Percentiles rank a stretch among this genome's conserved stretches.
Conservation (phyloP, 1,140 invertebrate genomes). For the Rhyacophila brunnea region DNA sequence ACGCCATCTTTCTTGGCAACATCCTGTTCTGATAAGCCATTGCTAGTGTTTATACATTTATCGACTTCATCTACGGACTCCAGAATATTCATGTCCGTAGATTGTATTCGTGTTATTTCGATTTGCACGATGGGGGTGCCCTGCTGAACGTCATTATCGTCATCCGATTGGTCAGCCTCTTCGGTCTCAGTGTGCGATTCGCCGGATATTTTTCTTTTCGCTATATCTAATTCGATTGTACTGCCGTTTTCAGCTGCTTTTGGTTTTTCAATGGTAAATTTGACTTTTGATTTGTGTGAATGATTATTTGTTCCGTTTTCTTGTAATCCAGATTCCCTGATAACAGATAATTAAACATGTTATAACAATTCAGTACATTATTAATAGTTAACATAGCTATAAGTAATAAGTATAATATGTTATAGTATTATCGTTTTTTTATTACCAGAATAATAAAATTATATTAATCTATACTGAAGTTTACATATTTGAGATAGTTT, state of each 20-base stretch:
- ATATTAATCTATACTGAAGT: no score
- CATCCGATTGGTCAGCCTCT: slow-evolving; percentile 17
- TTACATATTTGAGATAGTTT: no score
- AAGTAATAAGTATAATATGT: no score
- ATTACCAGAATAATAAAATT: no score
- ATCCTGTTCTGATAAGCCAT: background rate
- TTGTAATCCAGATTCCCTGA: background rate
- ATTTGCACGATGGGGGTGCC: slow-evolving; percentile 23
- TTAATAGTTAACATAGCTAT: no score
- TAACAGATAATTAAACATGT: no score
- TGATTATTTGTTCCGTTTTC: background rate
- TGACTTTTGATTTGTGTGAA: slow-evolving; percentile 4
- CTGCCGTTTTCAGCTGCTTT: slow-evolving; percentile 3
- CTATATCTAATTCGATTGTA: slow-evolving; percentile 2
- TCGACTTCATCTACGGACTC: slow-evolving; percentile 3
- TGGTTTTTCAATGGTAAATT: slow-evolving; percentile 7
- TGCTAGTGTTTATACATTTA: background rate
- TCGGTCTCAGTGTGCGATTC: slow-evolving; percentile 2
- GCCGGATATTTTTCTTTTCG: background rate
- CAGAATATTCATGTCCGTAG: slow-evolving; percentile 5
- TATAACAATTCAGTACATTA: no score
- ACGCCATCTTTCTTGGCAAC: background rate
- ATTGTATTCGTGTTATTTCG: slow-evolving; percentile 27
- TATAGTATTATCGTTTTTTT: no score
- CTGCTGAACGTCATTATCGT: slow-evolving; percentile 24